These are phyloP conservation scores for Columba guinea DNA, from an alignment of 2,797 vertebrate species.

Conservation along the genomic window DNA sequence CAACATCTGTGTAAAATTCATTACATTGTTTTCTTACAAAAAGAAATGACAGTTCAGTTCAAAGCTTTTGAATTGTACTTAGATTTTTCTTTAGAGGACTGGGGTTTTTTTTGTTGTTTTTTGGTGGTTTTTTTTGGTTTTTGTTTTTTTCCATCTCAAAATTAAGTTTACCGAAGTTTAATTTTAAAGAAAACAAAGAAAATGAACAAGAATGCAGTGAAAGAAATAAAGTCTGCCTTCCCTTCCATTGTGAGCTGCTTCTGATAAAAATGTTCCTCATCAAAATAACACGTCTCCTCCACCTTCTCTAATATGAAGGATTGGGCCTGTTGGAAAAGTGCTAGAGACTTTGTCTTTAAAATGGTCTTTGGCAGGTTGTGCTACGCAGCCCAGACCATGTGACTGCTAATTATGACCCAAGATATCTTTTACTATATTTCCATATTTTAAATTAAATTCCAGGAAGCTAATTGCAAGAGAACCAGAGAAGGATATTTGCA, in stretches of 20 bases:
- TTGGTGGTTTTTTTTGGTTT: too few species aligned
- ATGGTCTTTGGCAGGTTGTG: not conserved
- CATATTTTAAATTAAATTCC: not conserved
- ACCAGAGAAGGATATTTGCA: not conserved
- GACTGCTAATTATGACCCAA: not conserved
- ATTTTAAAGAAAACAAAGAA: constrained; percentile 55
- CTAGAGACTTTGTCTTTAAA: not conserved
- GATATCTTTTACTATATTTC: not conserved
- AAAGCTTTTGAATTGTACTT: constrained; percentile 54
- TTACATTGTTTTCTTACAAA: constrained; percentile 47
- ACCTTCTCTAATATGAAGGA: constrained; percentile 2
- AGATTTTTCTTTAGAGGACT: constrained; percentile 31
- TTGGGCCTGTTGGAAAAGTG: not conserved
- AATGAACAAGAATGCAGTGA: constrained; percentile 34
- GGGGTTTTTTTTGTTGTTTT: too few species aligned
- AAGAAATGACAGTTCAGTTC: constrained; percentile 46
- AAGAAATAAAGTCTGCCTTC: not conserved
- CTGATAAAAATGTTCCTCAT: constrained; percentile 11
- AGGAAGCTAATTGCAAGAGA: not conserved
- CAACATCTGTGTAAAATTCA: constrained; percentile 61
- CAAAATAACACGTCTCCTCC: not conserved
- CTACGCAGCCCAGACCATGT: not conserved
- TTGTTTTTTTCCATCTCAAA: constrained; percentile 23
- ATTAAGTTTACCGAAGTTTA: constrained; percentile 34
- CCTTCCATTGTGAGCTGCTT: not conserved